Conservation (phyloP, 2,888 invertebrate genomes). For the Morpho deidamia region DNA sequence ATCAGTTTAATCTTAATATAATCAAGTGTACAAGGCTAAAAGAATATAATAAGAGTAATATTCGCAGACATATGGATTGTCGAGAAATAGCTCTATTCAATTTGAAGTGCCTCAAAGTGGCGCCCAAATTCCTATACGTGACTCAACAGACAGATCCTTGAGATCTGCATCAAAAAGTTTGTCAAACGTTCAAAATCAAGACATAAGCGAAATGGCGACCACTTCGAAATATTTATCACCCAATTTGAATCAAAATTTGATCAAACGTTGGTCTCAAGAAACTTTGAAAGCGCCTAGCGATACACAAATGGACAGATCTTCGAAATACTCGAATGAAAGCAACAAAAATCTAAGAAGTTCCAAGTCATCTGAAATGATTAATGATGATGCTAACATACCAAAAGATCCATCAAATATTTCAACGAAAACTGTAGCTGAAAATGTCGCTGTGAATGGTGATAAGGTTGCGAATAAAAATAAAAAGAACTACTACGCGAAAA, state of each 20-base stretch:
- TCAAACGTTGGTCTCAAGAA: conserved; percentile 5
- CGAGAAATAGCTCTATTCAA: not conserved
- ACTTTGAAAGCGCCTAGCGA: conserved; percentile 1
- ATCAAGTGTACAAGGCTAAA: too few species aligned
- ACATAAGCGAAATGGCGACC: not conserved
- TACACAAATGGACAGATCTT: not conserved
- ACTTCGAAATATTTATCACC: conserved; percentile 7
- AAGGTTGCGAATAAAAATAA: not conserved
- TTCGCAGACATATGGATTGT: not conserved
- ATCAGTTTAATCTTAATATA: too few species aligned
- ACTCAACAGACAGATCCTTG: too few species aligned
- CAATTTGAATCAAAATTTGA: not conserved
- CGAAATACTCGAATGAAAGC: not conserved
- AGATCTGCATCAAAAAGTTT: conserved; percentile 4
- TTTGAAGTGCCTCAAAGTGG: not conserved
- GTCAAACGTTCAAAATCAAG: conserved; percentile 1
- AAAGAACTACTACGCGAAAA: conserved; percentile 18
- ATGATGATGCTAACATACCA: not conserved
- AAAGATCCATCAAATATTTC: not conserved
- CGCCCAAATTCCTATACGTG: not conserved
- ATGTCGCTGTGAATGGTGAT: not conserved
- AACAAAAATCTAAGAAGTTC: not conserved
- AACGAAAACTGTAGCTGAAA: not conserved
- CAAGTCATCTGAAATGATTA: not conserved
- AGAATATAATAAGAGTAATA: too few species aligned